These are phyloP conservation scores for Oncorhynchus masou DNA, from an alignment of 2,113 vertebrate species.

Conservation along the genomic window DNA sequence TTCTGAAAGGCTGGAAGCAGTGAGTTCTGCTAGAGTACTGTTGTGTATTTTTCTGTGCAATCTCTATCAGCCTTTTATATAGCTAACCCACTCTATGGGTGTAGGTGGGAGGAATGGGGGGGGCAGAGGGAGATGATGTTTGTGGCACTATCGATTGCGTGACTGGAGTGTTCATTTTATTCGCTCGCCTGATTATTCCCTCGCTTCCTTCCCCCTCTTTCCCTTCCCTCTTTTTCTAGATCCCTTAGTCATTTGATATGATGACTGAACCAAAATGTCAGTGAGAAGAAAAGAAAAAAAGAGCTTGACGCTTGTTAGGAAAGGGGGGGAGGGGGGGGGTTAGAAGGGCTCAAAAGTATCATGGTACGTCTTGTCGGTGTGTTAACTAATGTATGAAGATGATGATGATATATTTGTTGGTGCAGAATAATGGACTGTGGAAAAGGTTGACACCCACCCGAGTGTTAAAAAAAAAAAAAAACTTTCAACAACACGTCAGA, in stretches of 20 bases:
- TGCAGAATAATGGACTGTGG: slow-evolving; percentile 28
- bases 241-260: slow-evolving; percentile 7
- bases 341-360: slow-evolving; percentile 20
- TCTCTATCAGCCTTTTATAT: not conserved
- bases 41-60: not conserved
- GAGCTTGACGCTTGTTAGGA: slow-evolving; percentile 15
- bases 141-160: not conserved
- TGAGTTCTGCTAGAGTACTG: not conserved
- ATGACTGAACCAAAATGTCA: slow-evolving; percentile 30
- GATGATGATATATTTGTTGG: slow-evolving; percentile 9
- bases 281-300: not conserved
- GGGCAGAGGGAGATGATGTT: not conserved
- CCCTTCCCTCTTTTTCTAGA: not conserved
- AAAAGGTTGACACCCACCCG: not conserved
- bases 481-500: not conserved
- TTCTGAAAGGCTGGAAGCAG: not conserved
- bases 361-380: slow-evolving; percentile 20
- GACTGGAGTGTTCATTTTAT: not conserved
- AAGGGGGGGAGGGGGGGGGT: too few relatives aligned
- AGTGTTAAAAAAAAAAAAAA: not conserved
- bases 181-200: not conserved
- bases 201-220: not conserved
- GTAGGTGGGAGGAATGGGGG: not conserved
- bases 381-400: not conserved
- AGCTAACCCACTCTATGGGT: not conserved